Base-by-base conservation (phyloP, 2,113 vertebrate genomes). In the Ivindomyrus marchei region DNA sequence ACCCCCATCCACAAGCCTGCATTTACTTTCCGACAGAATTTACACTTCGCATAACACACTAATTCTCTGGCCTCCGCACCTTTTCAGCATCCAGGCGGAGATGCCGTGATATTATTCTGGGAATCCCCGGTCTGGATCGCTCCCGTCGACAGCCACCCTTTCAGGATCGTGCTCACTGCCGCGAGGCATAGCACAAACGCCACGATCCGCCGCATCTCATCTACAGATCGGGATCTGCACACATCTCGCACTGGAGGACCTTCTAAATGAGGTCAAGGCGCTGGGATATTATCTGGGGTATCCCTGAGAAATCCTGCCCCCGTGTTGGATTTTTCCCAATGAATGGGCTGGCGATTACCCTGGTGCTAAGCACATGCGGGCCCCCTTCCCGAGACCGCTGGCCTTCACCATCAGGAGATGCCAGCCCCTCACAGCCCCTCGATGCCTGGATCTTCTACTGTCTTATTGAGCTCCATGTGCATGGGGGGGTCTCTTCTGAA, bases 401-500 rank as follows among this genome's bases (percentile, higher is more conserved):
- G 84, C 85, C 49, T 89, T 92, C 89, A 56, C 90, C 93, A 93
- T 93, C 93, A 94, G 93, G 90, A 85, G 90, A 92, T 4, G 58
- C 53, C 17, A n/a, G 46, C 9, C 62, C n/a, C 24, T 77, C 56
- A 10, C 19, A n/a, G 5, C 6, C 3, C 21, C 21, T 24, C 42
- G 0, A 21, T 13, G 27, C 45, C 88, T 11, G 3, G 13, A 45
- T 50, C 42, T 27, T 3, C 87, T 66, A 27, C n/a, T 66, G 62
- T 62, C 58, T n/a, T 62, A 10, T n/a, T 62, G n/a, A 36, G 47
- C 49, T 52, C 3, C 21, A 46, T 52, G 45, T 85, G 45, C 36
- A 80, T 49, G 3, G 47, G 70, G 66, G 77, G 97, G 97, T 93
- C 94, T 93, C 94, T 93, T 89, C 94, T 97, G 97, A 97, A 88